Evolutionary conservation across 2,113 vertebrate species (phyloP).

Genomic region (Nycticebus coucang): DNA sequence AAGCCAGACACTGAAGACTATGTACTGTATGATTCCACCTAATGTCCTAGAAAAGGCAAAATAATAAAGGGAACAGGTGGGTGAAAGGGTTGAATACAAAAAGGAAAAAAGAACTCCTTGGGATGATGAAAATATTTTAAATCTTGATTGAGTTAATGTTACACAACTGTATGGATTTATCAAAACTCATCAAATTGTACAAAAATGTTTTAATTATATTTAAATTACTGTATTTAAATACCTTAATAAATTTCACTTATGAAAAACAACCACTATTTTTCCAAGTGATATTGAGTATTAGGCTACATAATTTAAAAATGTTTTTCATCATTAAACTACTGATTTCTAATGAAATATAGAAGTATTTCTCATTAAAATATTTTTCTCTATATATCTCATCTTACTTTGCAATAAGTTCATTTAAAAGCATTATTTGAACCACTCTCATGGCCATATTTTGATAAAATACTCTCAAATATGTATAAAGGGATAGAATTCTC

Average conservation of each 20-base stretch:
- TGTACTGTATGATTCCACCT: background rate
- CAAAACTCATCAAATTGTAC: background rate
- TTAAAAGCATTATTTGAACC: background rate
- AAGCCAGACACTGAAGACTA: background rate
- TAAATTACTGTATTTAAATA: background rate
- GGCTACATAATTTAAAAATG: background rate
- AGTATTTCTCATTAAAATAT: background rate
- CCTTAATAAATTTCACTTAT: background rate
- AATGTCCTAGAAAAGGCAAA: background rate
- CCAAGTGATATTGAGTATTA: background rate
- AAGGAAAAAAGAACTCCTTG: background rate
- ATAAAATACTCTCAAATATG: background rate
- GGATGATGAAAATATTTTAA: background rate
- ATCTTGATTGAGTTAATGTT: background rate
- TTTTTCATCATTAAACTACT: background rate
- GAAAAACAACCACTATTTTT: background rate
- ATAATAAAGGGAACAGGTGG: background rate
- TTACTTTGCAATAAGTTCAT: background rate
- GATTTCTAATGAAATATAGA: background rate
- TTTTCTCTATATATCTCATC: background rate
- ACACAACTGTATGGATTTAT: background rate
- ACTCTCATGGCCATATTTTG: background rate
- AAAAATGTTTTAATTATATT: background rate
- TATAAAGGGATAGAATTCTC: background rate
- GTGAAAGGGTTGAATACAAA: background rate